A percentile compares a stretch with the other conserved stretches of the same genome.
Conservation (phyloP, 2,888 invertebrate species). For the Drosophila yooni region DNA sequence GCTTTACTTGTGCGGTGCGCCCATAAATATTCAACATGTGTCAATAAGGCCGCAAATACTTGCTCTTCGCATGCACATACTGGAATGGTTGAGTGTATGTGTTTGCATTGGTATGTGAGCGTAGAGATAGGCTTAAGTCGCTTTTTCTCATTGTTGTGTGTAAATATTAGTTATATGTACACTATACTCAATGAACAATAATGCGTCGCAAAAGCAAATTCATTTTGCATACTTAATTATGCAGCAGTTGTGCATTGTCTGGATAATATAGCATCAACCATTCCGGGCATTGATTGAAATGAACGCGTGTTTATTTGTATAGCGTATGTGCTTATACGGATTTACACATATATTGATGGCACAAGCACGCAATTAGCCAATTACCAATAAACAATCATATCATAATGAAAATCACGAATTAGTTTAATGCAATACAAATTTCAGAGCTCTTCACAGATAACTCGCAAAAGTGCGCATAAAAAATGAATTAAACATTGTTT, state of each 20-base stretch:
- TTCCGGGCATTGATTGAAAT: neutral
- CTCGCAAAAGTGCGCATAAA: neutral
- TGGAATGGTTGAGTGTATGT: constrained; percentile 25
- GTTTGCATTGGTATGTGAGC: constrained; percentile 8
- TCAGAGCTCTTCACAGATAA: neutral
- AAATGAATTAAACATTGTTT: neutral
- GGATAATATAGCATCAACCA: neutral
- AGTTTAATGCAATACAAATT: neutral
- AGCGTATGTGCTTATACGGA: neutral
- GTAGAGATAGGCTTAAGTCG: constrained; percentile 5
- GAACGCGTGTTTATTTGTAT: neutral
- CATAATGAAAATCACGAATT: neutral
- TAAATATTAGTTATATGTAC: constrained; percentile 42
- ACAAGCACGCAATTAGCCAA: neutral
- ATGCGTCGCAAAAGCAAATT: neutral
- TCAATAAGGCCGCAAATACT: constrained; percentile 59
- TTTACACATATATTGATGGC: neutral
- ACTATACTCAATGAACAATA: constrained; percentile 29
- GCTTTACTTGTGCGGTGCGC: constrained; percentile 16
- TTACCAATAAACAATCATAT: neutral
- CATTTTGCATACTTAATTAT: neutral
- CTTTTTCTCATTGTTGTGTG: constrained; percentile 6
- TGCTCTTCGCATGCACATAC: constrained; percentile 36
- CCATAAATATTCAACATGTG: constrained; percentile 53
- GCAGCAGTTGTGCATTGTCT: neutral